These are phyloP conservation scores for Nomada hirtipes DNA, from an alignment of 2,888 invertebrate species.

Conservation along the genomic window DNA sequence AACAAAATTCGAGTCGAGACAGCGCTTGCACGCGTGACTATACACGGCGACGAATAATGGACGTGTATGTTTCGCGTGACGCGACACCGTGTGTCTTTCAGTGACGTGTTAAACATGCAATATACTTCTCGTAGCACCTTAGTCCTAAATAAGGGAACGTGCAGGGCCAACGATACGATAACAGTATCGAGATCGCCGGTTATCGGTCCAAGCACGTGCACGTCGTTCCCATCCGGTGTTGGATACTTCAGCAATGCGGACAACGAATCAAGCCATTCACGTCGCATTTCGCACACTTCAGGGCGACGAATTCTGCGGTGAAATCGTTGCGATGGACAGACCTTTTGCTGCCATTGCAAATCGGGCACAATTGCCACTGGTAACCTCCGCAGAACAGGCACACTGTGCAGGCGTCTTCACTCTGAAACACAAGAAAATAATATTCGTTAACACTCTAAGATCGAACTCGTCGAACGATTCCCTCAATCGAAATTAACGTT, in stretches of 20 bases:
- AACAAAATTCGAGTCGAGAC: conserved; percentile 7
- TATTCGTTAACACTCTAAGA: background rate
- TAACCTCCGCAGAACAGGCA: conserved; percentile 97
- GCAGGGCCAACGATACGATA: conserved; percentile 53
- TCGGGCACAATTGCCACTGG: conserved; percentile 94
- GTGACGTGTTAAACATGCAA: conserved; percentile 52
- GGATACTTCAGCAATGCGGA: conserved; percentile 89
- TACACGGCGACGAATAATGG: background rate
- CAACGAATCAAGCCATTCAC: conserved; percentile 97
- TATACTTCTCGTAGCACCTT: conserved; percentile 75
- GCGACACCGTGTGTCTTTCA: conserved; percentile 22
- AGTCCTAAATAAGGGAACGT: conserved; percentile 63
- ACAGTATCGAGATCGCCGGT: conserved; percentile 10
- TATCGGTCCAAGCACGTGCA: conserved; percentile 40
- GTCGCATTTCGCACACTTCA: conserved; percentile 98
- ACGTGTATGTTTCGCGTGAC: conserved; percentile 3
- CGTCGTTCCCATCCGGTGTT: background rate
- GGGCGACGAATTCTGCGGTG: conserved; percentile 96
- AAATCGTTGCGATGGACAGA: conserved; percentile 97
- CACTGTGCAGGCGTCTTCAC: conserved; percentile 68
- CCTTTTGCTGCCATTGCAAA: conserved; percentile 98
- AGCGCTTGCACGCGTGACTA: conserved; percentile 20
- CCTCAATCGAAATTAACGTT: no score
- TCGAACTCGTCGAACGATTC: background rate
- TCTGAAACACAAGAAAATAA: conserved; percentile 57